These are phyloP conservation scores for Volucella zonaria DNA, from an alignment of 2,888 invertebrate genomes.

Conservation along the genomic window DNA sequence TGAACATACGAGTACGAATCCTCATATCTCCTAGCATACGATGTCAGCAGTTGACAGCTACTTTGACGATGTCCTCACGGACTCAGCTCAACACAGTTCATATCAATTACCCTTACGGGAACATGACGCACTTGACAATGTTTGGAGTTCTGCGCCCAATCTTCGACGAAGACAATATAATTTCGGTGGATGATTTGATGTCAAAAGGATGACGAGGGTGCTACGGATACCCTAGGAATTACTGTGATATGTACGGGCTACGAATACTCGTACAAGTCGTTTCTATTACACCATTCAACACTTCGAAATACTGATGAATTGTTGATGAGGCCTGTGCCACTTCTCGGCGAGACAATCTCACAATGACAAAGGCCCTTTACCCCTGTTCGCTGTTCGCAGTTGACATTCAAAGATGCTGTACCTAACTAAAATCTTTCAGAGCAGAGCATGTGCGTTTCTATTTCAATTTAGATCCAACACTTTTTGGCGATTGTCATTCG, in stretches of 20 bases:
- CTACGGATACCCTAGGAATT: background rate
- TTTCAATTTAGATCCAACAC: constrained; percentile 63
- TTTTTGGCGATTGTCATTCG: constrained; percentile 71
- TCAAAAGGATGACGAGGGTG: constrained; percentile 70
- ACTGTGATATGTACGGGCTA: too few relatives aligned
- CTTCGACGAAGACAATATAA: constrained; percentile 50
- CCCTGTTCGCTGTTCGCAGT: too few relatives aligned
- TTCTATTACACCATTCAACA: constrained; percentile 69
- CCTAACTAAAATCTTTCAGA: constrained; percentile 7
- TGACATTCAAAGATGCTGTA: background rate
- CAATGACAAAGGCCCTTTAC: background rate
- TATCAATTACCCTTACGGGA: constrained; percentile 44
- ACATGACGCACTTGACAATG: constrained; percentile 56
- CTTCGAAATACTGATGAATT: constrained; percentile 69
- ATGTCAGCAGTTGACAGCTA: constrained; percentile 63
- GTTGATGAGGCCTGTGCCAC: constrained; percentile 62
- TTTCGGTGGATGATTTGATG: constrained; percentile 65
- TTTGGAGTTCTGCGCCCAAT: constrained; percentile 36
- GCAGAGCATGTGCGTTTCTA: constrained; percentile 49
- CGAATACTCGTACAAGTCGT: constrained; percentile 32
- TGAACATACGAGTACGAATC: constrained; percentile 1
- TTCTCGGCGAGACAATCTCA: constrained; percentile 47
- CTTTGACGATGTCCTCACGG: constrained; percentile 53
- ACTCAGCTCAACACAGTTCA: constrained; percentile 5
- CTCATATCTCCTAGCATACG: constrained; percentile 22